Evolutionary conservation across 2,797 vertebrate species (phyloP).

Genomic region (Passerculus sandwichensis): DNA sequence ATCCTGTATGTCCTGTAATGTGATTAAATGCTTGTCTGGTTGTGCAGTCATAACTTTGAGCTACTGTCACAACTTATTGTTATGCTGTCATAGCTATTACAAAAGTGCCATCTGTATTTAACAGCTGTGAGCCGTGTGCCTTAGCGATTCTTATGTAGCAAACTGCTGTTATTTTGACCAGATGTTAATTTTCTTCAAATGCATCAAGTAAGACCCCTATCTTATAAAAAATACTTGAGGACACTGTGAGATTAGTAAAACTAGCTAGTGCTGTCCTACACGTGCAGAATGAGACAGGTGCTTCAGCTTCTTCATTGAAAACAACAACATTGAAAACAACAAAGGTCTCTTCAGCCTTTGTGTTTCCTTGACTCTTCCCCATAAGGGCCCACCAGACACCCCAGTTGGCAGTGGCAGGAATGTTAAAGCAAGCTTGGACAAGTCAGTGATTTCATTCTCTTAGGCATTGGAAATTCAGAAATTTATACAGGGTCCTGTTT

Average conservation of each 20-base stretch:
- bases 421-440: neutral
- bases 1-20: neutral
- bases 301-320: neutral
- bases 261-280: neutral
- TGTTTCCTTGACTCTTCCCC: neutral
- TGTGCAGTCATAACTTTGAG: constrained; percentile 14
- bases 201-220: neutral
- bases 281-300: fast-evolving
- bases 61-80: neutral
- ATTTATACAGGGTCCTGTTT: neutral
- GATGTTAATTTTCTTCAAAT: constrained; percentile 28
- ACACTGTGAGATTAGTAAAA: neutral
- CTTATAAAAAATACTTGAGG: neutral
- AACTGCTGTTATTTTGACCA: constrained; percentile 14
- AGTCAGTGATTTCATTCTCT: neutral
- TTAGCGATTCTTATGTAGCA: neutral
- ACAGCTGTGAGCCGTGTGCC: neutral
- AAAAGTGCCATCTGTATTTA: constrained; percentile 43
- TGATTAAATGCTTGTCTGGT: constrained; percentile 41
- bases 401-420: neutral
- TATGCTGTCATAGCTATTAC: neutral
- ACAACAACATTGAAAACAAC: neutral
- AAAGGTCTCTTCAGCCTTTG: neutral
- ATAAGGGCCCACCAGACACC: neutral
- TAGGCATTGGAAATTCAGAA: neutral